Evolutionary conservation across 2,797 vertebrate genomes (phyloP), one percentile per base, ranked within the genome.

Genomic region (Neomorphus geoffroyi): DNA sequence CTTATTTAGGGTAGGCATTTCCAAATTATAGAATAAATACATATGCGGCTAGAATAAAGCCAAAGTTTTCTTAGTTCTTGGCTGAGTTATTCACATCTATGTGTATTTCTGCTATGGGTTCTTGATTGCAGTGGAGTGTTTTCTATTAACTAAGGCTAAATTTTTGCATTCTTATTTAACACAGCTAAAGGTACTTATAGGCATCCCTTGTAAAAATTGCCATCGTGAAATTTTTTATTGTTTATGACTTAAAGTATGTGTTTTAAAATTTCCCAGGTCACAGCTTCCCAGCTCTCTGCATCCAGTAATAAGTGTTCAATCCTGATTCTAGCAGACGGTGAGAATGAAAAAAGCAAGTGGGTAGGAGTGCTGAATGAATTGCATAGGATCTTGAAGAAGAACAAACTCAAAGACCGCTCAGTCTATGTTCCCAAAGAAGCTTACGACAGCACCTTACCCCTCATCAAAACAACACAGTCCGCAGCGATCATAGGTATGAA

Each of bases 361-460:
- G 99, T 99, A 77, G 99, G 99, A 3, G 98, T 99, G 80, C 98
- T 99, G 88, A 99, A 98, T 39, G 99, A 99, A 97, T 97, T 99
- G 77, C 99, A 99, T 84, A 99, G 99, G 93, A 99, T 99, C 95
- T 97, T 99, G 95, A 99, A 98, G 98, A 99, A 99, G 97, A 99
- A 99, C 98, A 99, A 99, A 92, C 98, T 99, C 75, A 99, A 99
- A 98, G 99, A 99, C 91, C 99, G 99, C 37, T 99, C 99, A 6
- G 99, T 99, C 92, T 99, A 99, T 88, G 97, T 99, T 70, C 99
- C 99, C 96, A 99, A 99, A 97, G 99, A 99, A 97, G 99, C 99
- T 15, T 99, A 99, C 73, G 99, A 99, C 98, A 98, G 99, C 98
- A 98, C 99, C 32, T 98, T 99, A 86, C 99, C 99, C 32, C 99